A percentile compares a stretch with the other conserved stretches of the same genome.
phyloP scores from a whole-genome alignment of 2,888 invertebrate species.

The Baccha elongata region DNA sequence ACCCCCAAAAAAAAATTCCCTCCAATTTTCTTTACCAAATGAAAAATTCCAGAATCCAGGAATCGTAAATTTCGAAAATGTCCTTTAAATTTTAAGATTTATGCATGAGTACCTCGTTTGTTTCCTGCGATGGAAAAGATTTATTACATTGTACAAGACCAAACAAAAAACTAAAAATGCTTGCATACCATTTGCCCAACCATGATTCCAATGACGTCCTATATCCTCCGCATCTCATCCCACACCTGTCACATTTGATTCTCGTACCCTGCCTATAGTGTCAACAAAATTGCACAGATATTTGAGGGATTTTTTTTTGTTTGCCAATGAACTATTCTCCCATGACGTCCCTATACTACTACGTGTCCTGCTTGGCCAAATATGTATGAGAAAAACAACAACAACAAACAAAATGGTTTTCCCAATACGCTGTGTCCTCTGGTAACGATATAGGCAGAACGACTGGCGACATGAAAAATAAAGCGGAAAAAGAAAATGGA shows the following conservation, averaged over 20 bases:
- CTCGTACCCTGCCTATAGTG: conserved; percentile 5
- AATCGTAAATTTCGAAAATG: conserved; percentile 32
- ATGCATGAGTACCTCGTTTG: conserved; percentile 27
- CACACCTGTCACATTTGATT: conserved; percentile 51
- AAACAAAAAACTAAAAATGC: not conserved
- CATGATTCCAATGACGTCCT: no score
- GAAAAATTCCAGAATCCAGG: not conserved
- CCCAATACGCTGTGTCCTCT: not conserved
- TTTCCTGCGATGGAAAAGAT: conserved; percentile 34
- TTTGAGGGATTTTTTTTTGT: conserved; percentile 24
- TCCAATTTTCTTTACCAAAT: not conserved
- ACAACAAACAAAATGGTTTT: not conserved
- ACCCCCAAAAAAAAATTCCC: not conserved
- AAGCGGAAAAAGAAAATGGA: conserved; percentile 38
- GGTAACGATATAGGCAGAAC: conserved; percentile 9
- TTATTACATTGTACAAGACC: conserved; percentile 29
- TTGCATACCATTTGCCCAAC: conserved; percentile 18
- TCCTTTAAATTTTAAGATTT: conserved; percentile 29
- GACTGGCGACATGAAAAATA: not conserved
- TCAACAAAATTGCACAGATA: conserved; percentile 53
- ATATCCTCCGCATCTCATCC: no score
- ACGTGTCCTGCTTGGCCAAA: conserved; percentile 48
- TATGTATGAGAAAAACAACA: no score
- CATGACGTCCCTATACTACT: not conserved
- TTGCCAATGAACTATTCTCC: conserved; percentile 13